These are phyloP conservation scores for Hybognathus amarus DNA, from an alignment of 2,797 vertebrate species.

Conservation along the genomic window DNA sequence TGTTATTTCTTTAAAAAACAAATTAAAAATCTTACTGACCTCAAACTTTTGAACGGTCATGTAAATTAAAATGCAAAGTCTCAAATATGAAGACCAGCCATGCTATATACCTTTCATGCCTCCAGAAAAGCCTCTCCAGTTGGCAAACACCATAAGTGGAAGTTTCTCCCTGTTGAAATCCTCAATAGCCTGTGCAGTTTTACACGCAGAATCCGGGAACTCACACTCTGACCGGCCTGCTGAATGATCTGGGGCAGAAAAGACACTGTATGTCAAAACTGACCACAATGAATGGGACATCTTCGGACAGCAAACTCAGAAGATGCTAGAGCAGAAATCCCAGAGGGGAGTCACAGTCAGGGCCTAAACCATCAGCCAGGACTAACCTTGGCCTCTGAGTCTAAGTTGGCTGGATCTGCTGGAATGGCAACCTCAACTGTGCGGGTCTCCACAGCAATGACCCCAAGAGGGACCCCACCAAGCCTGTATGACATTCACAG, in stretches of 20 bases:
- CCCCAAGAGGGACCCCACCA: constrained; percentile 92
- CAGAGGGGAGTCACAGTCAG: background rate
- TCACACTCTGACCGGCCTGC: constrained; percentile 97
- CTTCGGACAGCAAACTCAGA: background rate
- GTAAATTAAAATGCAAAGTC: background rate
- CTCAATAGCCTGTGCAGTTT: constrained; percentile 90
- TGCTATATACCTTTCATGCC: constrained; percentile 89
- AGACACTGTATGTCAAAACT: background rate
- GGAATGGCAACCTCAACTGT: constrained; percentile 87
- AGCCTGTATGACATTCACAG: constrained; percentile 75
- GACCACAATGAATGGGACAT: background rate
- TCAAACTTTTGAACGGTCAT: background rate
- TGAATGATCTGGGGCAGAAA: constrained; percentile 83
- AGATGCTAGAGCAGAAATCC: background rate
- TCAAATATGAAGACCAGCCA: background rate
- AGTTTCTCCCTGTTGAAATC: constrained; percentile 90
- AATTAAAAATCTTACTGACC: background rate
- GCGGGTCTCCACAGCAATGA: constrained; percentile 92
- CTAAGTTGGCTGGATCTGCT: constrained; percentile 92
- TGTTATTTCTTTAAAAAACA: background rate
- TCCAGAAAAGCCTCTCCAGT: constrained; percentile 96
- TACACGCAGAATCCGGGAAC: constrained; percentile 97
- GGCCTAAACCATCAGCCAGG: background rate
- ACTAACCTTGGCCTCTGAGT: constrained; percentile 91
- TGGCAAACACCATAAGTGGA: constrained; percentile 93